phyloP scores from a whole-genome alignment of 2,888 invertebrate genomes.

The Polydrusus pterygomalis region DNA sequence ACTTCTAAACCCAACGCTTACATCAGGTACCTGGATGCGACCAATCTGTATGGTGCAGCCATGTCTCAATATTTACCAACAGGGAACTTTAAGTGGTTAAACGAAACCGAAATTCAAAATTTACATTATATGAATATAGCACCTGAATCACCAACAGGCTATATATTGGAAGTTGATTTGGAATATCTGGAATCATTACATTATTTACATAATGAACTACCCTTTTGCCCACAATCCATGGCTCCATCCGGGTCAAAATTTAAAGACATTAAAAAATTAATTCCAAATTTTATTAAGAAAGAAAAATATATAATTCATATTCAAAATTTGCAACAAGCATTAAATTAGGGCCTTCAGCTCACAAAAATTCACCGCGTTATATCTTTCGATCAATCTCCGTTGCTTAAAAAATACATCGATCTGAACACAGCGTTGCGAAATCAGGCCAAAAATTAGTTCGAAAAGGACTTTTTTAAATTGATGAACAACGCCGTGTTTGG shows the following conservation, averaged over 20 bases:
- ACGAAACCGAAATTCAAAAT: too few relatives aligned
- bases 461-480: too few relatives aligned
- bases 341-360: constrained; percentile 5
- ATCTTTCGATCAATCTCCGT: background rate
- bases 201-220: background rate
- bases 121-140: too few relatives aligned
- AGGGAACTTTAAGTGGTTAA: too few relatives aligned
- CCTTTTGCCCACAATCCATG: constrained; percentile 10
- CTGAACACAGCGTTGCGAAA: constrained; percentile 2
- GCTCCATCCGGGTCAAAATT: background rate
- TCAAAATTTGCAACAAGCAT: too few relatives aligned
- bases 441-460: constrained; percentile 9
- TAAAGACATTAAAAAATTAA: background rate
- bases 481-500: too few relatives aligned
- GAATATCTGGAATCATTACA: background rate
- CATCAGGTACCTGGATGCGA: too few relatives aligned
- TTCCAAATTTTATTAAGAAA: background rate
- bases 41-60: too few relatives aligned
- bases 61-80: too few relatives aligned
- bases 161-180: background rate
- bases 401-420: constrained; percentile 7
- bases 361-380: constrained; percentile 16
- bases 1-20: too few relatives aligned
- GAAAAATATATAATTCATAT: background rate
- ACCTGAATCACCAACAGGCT: too few relatives aligned